phyloP scores from a whole-genome alignment of 2,113 vertebrate species.

The Heliornis fulica region DNA sequence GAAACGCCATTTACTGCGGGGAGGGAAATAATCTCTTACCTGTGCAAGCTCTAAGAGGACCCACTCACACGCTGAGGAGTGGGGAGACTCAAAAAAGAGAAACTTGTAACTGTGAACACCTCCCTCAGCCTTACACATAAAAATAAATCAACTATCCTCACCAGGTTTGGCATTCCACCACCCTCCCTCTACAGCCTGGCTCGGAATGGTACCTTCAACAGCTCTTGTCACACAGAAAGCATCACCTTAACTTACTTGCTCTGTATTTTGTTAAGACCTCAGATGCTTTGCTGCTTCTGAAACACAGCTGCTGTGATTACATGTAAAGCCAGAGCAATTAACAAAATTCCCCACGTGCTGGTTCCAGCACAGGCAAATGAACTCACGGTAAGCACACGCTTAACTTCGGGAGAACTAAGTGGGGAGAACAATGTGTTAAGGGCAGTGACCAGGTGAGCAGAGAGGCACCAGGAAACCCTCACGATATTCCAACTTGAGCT shows the following conservation, averaged over 20 bases:
- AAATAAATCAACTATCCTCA: neutral
- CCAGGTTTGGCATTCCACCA: neutral
- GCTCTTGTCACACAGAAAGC: neutral
- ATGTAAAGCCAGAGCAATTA: neutral
- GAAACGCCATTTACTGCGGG: neutral
- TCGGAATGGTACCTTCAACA: neutral
- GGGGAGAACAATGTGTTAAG: too few species aligned
- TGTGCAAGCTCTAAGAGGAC: neutral
- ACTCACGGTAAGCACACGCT: accelerated
- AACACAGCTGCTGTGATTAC: neutral
- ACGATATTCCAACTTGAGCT: accelerated
- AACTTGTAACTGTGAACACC: neutral
- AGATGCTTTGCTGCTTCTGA: neutral
- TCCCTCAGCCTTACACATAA: neutral
- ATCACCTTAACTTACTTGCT: neutral
- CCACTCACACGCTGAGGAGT: neutral
- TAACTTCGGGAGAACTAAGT: too few species aligned
- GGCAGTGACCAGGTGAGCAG: neutral
- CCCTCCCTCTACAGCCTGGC: neutral
- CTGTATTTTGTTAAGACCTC: neutral
- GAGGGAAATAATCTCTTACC: neutral
- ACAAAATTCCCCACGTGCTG: neutral
- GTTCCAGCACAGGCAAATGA: neutral
- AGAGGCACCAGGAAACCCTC: neutral
- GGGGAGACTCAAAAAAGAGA: neutral